phyloP scores from a whole-genome alignment of 2,797 vertebrate species.

The Oreochromis mossambicus region DNA sequence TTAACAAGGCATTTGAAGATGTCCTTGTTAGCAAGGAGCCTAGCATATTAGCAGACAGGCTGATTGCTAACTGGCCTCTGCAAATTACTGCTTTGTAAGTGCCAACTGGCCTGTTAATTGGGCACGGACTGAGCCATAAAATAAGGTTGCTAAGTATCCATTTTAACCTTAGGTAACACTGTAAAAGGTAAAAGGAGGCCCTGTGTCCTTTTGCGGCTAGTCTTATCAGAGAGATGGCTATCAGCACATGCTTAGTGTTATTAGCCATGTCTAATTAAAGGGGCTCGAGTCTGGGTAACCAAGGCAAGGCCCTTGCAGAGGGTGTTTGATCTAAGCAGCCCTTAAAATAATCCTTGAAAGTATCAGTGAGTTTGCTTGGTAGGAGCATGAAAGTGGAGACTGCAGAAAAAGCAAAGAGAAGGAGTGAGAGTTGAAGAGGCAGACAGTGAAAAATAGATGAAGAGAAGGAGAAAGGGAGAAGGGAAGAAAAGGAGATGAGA shows the following conservation, averaged over 20 bases:
- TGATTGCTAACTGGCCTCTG: constrained; percentile 16
- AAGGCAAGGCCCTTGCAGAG: constrained; percentile 76
- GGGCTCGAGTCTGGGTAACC: constrained; percentile 73
- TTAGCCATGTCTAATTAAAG: constrained; percentile 89
- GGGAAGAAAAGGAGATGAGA: constrained; percentile 69
- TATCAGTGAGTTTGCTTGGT: constrained; percentile 58
- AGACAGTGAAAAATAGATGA: constrained; percentile 44
- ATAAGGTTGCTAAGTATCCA: constrained; percentile 44
- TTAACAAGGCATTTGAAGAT: constrained; percentile 9
- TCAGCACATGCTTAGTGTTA: constrained; percentile 83
- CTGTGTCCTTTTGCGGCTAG: constrained; percentile 49
- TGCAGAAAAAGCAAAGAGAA: background rate
- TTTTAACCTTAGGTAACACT: constrained; percentile 58
- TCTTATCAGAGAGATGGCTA: constrained; percentile 74
- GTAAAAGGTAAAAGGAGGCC: constrained; percentile 52
- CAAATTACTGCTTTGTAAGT: constrained; percentile 37
- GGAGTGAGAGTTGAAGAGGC: constrained; percentile 6
- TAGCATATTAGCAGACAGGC: background rate
- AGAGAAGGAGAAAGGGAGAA: constrained; percentile 18
- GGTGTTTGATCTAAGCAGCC: constrained; percentile 80
- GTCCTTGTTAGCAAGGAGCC: constrained; percentile 29
- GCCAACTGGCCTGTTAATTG: constrained; percentile 55
- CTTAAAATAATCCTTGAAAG: constrained; percentile 77
- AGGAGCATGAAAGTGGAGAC: constrained; percentile 68
- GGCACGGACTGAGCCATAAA: constrained; percentile 33